Base-by-base conservation (phyloP, 2,888 invertebrate genomes). In the Ochropleura leucogaster region DNA sequence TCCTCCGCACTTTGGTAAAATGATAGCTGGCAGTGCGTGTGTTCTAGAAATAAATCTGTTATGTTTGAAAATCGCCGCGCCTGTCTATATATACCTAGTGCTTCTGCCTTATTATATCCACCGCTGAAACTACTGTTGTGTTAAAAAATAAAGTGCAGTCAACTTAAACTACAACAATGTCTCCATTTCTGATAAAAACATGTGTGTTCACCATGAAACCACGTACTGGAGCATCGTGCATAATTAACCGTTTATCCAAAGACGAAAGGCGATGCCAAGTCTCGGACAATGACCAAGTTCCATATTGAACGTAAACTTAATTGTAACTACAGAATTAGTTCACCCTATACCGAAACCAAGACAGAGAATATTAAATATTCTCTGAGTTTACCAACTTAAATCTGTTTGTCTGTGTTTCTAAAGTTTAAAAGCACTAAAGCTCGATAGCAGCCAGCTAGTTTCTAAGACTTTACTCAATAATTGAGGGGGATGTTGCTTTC, bases 11-110 rank as follows among this genome's bases (percentile, higher is more conserved):
- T 12, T n/a, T 46, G 55, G 44, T 53, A 51, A 12, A 73, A 64
- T 75, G 68, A 74, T 68, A 53, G 53, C 74, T 78, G 9, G 16
- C 4, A 9, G 44, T 71, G 70, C 73, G 68, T 81, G 81, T 60
- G 16, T 18, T 55, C 46, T 18, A 53, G 47, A 59, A 49, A 71
- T 78, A 78, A 82, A 82, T 77, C 16, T 42, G 20, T 20, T 12
- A 53, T 40, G 78, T 67, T 77, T 57, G 64, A 62, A 57, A 65
- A 70, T 49, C 51, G 60, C 68, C 55, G 65, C 40, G 44, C 60
- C 18, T 79, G 69, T 70, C 72, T 68, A 30, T 67, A 60, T 68
- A 67, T 82, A 30, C 44, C 20, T 30, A 53, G 5, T 55, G 44
- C 42, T 62, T 60, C 47, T 4, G 8, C 40, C 4, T 46, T 20